A percentile compares a stretch with the other conserved stretches of the same genome.
phyloP scores from a whole-genome alignment of 1,140 invertebrate genomes.

The Musca domestica region DNA sequence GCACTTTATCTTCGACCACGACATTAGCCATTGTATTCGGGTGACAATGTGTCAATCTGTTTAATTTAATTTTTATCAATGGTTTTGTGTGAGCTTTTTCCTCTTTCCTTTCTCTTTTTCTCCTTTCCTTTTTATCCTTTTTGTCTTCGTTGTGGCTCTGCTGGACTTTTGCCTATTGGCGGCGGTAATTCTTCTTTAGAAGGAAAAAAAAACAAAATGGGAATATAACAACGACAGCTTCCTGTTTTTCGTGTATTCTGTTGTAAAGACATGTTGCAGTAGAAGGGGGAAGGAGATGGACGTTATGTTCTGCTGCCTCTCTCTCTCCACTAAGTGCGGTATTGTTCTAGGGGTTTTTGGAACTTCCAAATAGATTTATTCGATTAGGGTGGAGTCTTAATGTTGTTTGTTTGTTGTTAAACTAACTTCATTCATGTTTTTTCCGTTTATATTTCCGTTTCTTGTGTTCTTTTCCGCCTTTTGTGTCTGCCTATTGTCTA shows the following conservation, averaged over 20 bases:
- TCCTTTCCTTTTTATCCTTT: not conserved
- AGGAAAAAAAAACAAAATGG: too few relatives aligned
- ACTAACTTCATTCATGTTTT: constrained; percentile 17
- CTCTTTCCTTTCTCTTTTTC: not conserved
- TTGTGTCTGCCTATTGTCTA: constrained; percentile 17
- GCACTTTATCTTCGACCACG: not conserved
- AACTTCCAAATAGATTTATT: constrained; percentile 1
- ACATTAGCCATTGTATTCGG: constrained; percentile 5
- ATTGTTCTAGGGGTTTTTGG: too few relatives aligned
- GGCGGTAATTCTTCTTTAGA: too few relatives aligned
- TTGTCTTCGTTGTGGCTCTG: too few relatives aligned
- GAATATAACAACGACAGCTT: not conserved
- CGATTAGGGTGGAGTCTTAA: constrained; percentile 9
- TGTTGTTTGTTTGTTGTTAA: constrained; percentile 6
- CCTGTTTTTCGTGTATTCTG: not conserved
- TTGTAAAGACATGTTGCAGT: not conserved
- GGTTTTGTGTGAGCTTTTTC: not conserved
- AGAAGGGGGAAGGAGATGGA: not conserved
- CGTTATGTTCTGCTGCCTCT: not conserved
- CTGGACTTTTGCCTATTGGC: too few relatives aligned
- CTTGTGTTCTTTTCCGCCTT: not conserved
- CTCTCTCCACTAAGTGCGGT: not conserved
- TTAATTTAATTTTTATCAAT: constrained; percentile 20
- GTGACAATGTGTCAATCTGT: constrained; percentile 19
- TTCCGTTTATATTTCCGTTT: constrained; percentile 20